Percentiles rank a stretch among this genome's conserved stretches.
These are phyloP conservation scores for Chelonoidis abingdonii DNA, from an alignment of 2,113 vertebrate species.

Conservation along the genomic window DNA sequence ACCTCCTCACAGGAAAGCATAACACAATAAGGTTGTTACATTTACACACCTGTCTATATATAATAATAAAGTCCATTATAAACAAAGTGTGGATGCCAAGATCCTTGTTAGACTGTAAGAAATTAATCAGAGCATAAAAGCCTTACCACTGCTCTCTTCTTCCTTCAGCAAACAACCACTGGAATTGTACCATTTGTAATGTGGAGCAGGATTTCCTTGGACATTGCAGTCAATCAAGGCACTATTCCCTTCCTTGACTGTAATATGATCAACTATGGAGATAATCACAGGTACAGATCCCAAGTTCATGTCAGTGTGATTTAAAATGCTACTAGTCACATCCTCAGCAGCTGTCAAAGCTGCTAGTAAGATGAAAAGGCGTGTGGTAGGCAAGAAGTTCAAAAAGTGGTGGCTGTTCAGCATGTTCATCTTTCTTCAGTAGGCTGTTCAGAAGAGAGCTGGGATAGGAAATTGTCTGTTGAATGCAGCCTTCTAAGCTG, in stretches of 20 bases:
- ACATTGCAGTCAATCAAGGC: slow-evolving; percentile 94
- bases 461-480: not conserved
- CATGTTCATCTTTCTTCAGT: slow-evolving; percentile 73
- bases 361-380: slow-evolving; percentile 77
- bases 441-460: slow-evolving; percentile 29
- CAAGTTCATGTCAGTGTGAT: slow-evolving; percentile 57
- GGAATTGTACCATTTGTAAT: slow-evolving; percentile 94
- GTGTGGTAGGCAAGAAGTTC: slow-evolving; percentile 75
- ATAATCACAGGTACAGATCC: slow-evolving; percentile 83
- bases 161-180: slow-evolving; percentile 85
- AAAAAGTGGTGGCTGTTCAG: slow-evolving; percentile 55
- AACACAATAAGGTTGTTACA: not conserved
- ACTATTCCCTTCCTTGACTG: slow-evolving; percentile 93
- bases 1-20: not conserved
- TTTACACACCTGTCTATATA: not conserved
- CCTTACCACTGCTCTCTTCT: slow-evolving; percentile 77
- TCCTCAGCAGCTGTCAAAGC: slow-evolving; percentile 69
- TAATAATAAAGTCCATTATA: not conserved
- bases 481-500: slow-evolving; percentile 13
- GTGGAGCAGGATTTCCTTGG: slow-evolving; percentile 88
- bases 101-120: not conserved
- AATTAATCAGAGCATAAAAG: not conserved
- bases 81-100: not conserved
- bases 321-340: slow-evolving; percentile 79
- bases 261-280: slow-evolving; percentile 88